Base-by-base conservation (phyloP, 2,797 vertebrate genomes). In the Limosa lapponica region DNA sequence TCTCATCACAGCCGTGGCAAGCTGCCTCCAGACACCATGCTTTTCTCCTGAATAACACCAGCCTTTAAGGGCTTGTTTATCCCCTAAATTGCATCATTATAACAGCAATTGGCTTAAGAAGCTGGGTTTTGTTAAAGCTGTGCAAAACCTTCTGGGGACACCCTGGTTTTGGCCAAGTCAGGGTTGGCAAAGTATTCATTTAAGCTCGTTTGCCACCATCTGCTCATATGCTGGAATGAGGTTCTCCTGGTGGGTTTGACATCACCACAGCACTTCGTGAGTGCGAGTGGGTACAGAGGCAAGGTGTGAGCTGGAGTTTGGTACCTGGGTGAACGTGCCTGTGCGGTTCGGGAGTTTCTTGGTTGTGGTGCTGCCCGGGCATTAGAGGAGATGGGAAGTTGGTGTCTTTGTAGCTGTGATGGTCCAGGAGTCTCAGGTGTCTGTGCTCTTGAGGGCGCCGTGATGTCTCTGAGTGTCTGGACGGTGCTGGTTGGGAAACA, bases 81-180 rank as follows among this genome's bases (percentile, higher is more conserved):
- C 90, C 95, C 65, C 46, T 94, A 88, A 95, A 94, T 93, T 88
- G 82, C 90, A 95, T 94, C 91, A 67, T 94, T 94, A 90, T 34
- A 64, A 17, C 79, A 64, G 75, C 85, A 94, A 83, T 93, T 93
- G 94, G 93, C 90, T 91, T 93, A 83, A 72, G 57, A 70, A 82
- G 69, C 82, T 41, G 82, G 43, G 48, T 81, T 95, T 90, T 86
- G 79, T 94, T 81, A 82, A 88, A 95, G 90, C 93, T 81, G 28
- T 87, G 75, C 64, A 87, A 95, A 95, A 95, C 87, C 93, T 94
- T 78, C 75, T 49, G 65, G 90, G 90, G 85, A 83, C 1, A 2
- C 43, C 80, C 80, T 64, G 70, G 57, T 41, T 93, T 94, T 88
- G 95, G 94, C 91, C 90, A 61, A 95, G 57, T 88, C 41, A 13